These are phyloP conservation scores for Turnix velox DNA, from an alignment of 2,113 vertebrate genomes.

Conservation along the genomic window DNA sequence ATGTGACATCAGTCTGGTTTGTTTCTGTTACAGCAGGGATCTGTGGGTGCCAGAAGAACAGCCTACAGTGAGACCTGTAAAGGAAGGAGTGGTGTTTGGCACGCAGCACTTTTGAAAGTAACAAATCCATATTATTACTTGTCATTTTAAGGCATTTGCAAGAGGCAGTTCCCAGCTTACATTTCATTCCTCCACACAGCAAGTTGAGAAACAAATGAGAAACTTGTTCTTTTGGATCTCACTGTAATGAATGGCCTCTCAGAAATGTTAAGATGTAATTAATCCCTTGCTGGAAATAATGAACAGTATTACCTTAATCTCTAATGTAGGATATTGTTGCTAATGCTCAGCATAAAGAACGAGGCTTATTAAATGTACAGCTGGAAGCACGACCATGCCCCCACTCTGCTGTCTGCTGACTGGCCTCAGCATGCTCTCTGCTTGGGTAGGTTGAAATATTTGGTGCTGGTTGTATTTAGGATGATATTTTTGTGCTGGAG, in stretches of 20 bases:
- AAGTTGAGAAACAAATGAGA: not conserved
- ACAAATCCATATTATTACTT: not conserved
- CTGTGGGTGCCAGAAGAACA: not conserved
- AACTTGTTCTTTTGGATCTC: not conserved
- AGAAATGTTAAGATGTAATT: conserved; percentile 28
- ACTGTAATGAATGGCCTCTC: not conserved
- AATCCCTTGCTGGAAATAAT: conserved; percentile 42
- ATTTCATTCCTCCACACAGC: not conserved
- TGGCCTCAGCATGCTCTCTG: fast-evolving
- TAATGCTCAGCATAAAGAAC: not conserved
- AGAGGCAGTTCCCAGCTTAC: not conserved
- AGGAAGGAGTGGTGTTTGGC: not conserved
- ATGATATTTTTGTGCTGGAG: not conserved
- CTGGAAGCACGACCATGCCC: not conserved
- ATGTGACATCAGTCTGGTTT: too few relatives aligned
- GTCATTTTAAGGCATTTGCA: not conserved
- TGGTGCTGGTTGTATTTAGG: not conserved
- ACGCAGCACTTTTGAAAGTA: not conserved
- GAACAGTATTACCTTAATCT: not conserved
- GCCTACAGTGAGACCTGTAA: not conserved
- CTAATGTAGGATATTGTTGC: not conserved
- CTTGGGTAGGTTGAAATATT: not conserved
- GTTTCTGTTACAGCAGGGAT: not conserved
- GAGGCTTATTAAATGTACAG: not conserved
- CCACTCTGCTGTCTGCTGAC: not conserved